Evolutionary conservation across 2,888 invertebrate species (phyloP), one percentile per base, ranked within the genome.

Genomic region (Corythucha ciliata): DNA sequence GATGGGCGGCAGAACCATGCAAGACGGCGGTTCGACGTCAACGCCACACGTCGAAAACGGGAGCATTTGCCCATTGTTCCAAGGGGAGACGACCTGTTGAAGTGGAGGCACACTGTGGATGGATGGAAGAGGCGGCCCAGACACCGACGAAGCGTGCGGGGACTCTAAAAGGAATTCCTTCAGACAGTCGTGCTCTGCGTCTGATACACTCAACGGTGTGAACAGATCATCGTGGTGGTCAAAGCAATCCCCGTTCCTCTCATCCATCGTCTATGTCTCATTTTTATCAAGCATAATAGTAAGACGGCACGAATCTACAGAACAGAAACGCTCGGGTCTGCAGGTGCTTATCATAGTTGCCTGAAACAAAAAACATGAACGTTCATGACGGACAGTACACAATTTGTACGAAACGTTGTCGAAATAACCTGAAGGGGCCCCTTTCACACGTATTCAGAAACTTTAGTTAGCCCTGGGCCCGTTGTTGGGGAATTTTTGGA

Each of bases 141-240:
- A 22, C 16, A 44, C 52, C 37, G 40, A 34, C 18, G 47, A 32
- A 16, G 45, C 46, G 41, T 37, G 52, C 7, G 53, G 52, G 18
- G 59, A 57, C 40, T 63, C 64, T 24, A 64, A 45, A 34, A 64
- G 53, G 49, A 63, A 64, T 32, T 63, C 63, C 52, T 63, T 63
- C 48, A 64, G 56, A 48, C 62, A 61, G 32, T 61, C 61, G 32
- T 61, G 58, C 41, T 61, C 62, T 26, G 60, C 53, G 41, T 64
- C 63, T n/a, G 62, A 58, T 10, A 57, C 53, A 25, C 58, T 56
- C 18, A 62, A 50, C 14, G 62, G 59, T 24, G 57, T 55, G 55
- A 59, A 64, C 21, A 63, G 52, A 52, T 59, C 61, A 33, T 62
- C 62, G 44, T 61, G 62, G 51, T 63, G 60, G 29, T 60, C 60